Evolutionary conservation across 2,888 invertebrate species (phyloP).

Genomic region (Lasioglossum oenotherae): DNA sequence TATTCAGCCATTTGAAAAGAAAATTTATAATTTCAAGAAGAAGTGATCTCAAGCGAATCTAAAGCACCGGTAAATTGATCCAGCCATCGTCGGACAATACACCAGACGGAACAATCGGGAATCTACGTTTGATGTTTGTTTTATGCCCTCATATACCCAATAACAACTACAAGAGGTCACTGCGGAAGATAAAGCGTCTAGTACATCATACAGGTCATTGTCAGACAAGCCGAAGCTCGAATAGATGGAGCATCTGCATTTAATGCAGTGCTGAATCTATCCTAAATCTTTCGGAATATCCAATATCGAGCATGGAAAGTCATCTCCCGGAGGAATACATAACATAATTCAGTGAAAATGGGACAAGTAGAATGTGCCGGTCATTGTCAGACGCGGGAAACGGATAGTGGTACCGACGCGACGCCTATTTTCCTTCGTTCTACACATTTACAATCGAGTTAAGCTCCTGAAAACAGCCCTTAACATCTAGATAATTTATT

Average conservation of each 20-base stretch:
- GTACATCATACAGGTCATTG: background rate
- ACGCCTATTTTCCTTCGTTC: background rate
- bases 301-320: background rate
- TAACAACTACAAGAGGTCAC: background rate
- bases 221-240: background rate
- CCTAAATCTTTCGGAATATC: constrained; percentile 10
- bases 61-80: background rate
- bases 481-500: background rate
- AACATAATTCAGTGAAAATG: constrained; percentile 3
- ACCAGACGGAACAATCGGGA: background rate
- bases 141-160: background rate
- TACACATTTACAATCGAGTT: background rate
- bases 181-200: background rate
- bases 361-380: constrained; percentile 12
- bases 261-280: background rate
- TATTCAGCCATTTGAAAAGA: too few relatives aligned
- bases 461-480: background rate
- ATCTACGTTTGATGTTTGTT: background rate
- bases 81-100: background rate
- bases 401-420: background rate
- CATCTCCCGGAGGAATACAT: background rate
- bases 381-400: background rate
- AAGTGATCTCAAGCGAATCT: background rate
- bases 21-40: too few relatives aligned
- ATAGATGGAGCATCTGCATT: constrained; percentile 2